Evolutionary conservation across 2,888 invertebrate species (phyloP).

Genomic region (Himalopsyche kuldschensis): DNA sequence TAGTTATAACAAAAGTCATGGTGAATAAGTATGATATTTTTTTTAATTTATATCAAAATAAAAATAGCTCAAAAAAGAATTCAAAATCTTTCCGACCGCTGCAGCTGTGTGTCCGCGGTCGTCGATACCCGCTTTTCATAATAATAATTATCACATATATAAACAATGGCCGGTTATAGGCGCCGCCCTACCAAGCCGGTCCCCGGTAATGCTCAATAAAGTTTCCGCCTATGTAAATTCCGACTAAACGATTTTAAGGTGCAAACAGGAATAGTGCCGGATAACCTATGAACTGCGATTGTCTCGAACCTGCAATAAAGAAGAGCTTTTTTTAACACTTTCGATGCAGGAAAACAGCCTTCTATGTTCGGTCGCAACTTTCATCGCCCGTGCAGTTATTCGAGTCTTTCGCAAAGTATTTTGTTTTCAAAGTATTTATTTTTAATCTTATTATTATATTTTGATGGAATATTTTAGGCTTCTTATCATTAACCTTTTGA

Average conservation of each 20-base stretch:
- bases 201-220: not conserved
- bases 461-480: no score
- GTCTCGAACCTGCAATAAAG: not conserved
- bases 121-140: slow-evolving; percentile 17
- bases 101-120: not conserved
- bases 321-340: not conserved
- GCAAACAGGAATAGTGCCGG: not conserved
- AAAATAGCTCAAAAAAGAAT: no score
- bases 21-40: no score
- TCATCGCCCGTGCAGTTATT: not conserved
- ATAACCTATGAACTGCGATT: not conserved
- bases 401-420: no score
- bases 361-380: not conserved
- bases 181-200: not conserved
- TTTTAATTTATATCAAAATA: no score
- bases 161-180: slow-evolving; percentile 25
- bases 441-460: no score
- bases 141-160: slow-evolving; percentile 16
- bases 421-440: no score
- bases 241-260: not conserved
- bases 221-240: not conserved
- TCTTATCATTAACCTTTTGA: no score
- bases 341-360: not conserved
- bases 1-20: no score
- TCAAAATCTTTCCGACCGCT: not conserved